Base-by-base conservation (phyloP, 1,140 invertebrate species). In the Zaprionus inermis region DNA sequence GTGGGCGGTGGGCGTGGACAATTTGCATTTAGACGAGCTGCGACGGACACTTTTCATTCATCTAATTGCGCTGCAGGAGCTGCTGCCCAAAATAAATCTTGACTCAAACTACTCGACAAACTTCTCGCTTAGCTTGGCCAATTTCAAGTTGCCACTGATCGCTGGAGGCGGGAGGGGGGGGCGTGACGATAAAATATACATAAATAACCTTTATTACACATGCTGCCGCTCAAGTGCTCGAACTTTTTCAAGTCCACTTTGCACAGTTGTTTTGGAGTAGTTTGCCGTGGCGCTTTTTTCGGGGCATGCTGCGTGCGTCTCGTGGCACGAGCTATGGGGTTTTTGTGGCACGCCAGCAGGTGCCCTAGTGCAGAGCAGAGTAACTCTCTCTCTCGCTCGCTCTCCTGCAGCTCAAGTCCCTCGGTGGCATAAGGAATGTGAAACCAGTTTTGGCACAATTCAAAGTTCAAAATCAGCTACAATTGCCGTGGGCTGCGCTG, bases 161-260 rank as follows among this genome's bases (percentile, higher is more conserved):
- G 10, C n/a, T 44, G 38, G 9, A 20, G 14, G 28, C 3, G 6
- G 28, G 7, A 9, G 38, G 18, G 3, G 52, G 24, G 49, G 70
- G 44, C 49, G 59, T 20, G 71, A 58, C 72, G 83, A 78, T 89
- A 89, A 88, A 80, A 89, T 89, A 88, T 89, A 88, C 84, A 88
- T 88, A 89, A 88, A 88, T 88, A 88, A 89, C 84, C 84, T 88
- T 88, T 88, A 88, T 88, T 88, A 88, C 84, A 88, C 84, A 89
- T 88, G 84, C 84, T 84, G 81, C 80, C 75, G 80, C 85, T 88
- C 80, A 89, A 88, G 84, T 89, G 84, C 84, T 84, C 71, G 68
- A 88, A 88, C 84, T 88, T 88, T 88, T 89, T 89, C 84, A 88
- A 88, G 84, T 88, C 84, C 81, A 88, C 84, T 88, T 84, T 89